phyloP scores from a whole-genome alignment of 2,888 invertebrate genomes.

The Microdon myrmicae region DNA sequence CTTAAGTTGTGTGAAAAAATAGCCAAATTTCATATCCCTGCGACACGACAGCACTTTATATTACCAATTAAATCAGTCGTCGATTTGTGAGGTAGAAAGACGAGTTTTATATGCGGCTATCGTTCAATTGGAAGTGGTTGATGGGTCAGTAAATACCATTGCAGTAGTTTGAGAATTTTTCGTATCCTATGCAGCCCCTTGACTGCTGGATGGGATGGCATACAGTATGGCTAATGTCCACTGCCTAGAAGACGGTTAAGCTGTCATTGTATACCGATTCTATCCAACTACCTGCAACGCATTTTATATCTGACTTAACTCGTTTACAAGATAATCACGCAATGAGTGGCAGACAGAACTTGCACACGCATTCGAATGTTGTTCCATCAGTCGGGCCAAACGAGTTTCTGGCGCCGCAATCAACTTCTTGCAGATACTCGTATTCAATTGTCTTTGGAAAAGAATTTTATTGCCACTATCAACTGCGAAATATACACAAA shows the following conservation, averaged over 20 bases:
- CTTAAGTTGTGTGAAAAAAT: no score
- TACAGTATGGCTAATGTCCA: background rate
- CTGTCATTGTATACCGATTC: conserved; percentile 36
- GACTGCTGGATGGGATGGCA: conserved; percentile 5
- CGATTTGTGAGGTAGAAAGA: no score
- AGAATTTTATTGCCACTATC: conserved; percentile 40
- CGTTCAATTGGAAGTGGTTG: no score
- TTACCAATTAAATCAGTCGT: no score
- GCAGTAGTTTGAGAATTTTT: no score
- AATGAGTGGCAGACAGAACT: conserved; percentile 35
- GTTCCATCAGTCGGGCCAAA: conserved; percentile 22
- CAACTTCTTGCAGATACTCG: conserved; percentile 23
- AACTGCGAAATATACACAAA: conserved; percentile 17
- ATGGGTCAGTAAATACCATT: no score
- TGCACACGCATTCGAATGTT: conserved; percentile 46
- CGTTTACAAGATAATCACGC: conserved; percentile 53
- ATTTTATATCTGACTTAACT: conserved; percentile 49
- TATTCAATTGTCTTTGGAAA: conserved; percentile 45
- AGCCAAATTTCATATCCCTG: no score
- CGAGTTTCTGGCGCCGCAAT: conserved; percentile 53
- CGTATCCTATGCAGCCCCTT: no score
- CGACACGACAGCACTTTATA: no score
- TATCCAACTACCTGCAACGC: conserved; percentile 37
- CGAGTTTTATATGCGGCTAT: no score
- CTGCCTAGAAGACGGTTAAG: conserved; percentile 14